Evolutionary conservation across 2,888 invertebrate species (phyloP).

Genomic region (Capitulum mitella): DNA sequence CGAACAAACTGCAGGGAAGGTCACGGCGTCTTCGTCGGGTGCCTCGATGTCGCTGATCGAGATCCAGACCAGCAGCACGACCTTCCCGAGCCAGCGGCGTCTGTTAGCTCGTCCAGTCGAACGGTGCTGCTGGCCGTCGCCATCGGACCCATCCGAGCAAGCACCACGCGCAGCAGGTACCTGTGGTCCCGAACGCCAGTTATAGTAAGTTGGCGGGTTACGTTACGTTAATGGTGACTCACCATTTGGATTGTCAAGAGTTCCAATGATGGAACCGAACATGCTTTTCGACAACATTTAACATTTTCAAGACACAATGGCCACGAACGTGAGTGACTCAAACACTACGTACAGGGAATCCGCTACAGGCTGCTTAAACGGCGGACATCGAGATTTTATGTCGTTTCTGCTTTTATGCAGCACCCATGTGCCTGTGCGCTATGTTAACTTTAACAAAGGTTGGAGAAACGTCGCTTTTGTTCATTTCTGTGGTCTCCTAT

Average conservation of each 20-base stretch:
- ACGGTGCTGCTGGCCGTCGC: background rate
- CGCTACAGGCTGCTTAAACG: too few relatives aligned
- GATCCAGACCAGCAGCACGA: too few relatives aligned
- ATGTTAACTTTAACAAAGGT: background rate
- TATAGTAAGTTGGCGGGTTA: background rate
- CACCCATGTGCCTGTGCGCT: too few relatives aligned
- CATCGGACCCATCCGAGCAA: background rate
- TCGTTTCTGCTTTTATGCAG: too few relatives aligned
- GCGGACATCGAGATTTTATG: too few relatives aligned
- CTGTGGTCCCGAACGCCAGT: background rate
- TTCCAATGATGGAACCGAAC: background rate
- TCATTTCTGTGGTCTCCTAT: background rate
- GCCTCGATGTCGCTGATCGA: too few relatives aligned
- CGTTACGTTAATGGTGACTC: background rate
- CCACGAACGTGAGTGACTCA: too few relatives aligned
- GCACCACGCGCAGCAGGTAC: conserved; percentile 4
- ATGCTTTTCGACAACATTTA: background rate
- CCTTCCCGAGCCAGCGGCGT: background rate
- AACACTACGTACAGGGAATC: too few relatives aligned
- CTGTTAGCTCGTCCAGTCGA: background rate
- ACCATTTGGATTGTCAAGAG: background rate
- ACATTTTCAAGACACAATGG: too few relatives aligned
- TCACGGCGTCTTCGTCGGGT: too few relatives aligned
- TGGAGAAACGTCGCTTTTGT: too few relatives aligned
- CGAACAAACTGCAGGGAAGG: too few relatives aligned